These are phyloP conservation scores for Mythimna vitellina DNA, from an alignment of 2,888 invertebrate genomes.

Conservation along the genomic window DNA sequence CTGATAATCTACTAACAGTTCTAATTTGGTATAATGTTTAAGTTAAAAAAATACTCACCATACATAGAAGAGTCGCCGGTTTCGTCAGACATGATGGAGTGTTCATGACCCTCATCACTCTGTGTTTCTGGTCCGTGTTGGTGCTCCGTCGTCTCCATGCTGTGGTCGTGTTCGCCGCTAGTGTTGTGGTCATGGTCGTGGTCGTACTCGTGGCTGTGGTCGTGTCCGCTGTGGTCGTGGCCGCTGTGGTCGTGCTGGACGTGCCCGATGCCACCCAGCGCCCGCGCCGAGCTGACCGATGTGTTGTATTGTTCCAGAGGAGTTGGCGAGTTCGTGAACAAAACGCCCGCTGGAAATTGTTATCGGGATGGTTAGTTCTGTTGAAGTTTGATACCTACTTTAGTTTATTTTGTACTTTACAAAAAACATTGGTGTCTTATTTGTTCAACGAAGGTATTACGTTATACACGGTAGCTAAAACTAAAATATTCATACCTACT, in stretches of 20 bases:
- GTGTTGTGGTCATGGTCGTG: slow-evolving; percentile 42
- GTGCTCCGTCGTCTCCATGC: slow-evolving; percentile 50
- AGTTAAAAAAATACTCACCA: slow-evolving; percentile 80
- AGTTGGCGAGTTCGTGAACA: slow-evolving; percentile 92
- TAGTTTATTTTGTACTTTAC: too few species aligned
- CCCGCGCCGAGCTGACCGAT: slow-evolving; percentile 90
- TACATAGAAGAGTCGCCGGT: slow-evolving; percentile 88
- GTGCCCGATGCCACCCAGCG: slow-evolving; percentile 88
- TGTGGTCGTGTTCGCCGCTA: slow-evolving; percentile 43
- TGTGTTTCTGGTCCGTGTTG: slow-evolving; percentile 73
- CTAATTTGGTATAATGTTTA: background rate
- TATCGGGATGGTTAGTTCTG: background rate
- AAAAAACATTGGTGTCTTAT: too few species aligned
- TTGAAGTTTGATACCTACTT: background rate
- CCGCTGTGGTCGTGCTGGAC: slow-evolving; percentile 66
- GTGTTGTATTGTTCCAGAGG: slow-evolving; percentile 89
- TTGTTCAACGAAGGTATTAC: too few species aligned
- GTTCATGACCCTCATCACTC: slow-evolving; percentile 73
- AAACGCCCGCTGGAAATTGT: slow-evolving; percentile 91
- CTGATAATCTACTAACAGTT: background rate
- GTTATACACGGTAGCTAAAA: too few species aligned
- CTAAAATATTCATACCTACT: too few species aligned
- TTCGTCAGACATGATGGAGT: slow-evolving; percentile 76
- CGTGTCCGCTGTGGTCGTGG: slow-evolving; percentile 58
- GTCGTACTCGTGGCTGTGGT: slow-evolving; percentile 64